Percentiles rank a stretch among this genome's conserved stretches.
phyloP scores from a whole-genome alignment of 2,888 invertebrate species.

The Tenthredo amoena region DNA sequence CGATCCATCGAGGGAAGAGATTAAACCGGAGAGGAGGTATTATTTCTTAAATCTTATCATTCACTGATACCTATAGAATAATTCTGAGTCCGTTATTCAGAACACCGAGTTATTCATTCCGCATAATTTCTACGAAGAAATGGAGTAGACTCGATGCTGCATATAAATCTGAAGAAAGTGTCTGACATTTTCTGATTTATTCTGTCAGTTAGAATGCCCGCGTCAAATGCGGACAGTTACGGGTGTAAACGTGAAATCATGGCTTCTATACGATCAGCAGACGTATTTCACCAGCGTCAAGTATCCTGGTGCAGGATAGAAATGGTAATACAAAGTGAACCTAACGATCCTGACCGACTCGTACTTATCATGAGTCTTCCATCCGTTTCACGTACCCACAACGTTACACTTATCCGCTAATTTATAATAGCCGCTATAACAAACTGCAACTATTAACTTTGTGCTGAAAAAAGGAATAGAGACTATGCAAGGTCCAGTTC shows the following conservation, averaged over 20 bases:
- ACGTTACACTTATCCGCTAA: slow-evolving; percentile 14
- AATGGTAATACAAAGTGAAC: slow-evolving; percentile 1
- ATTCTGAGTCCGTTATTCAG: neutral
- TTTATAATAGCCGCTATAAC: slow-evolving; percentile 34
- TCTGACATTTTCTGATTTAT: neutral
- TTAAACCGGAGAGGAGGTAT: neutral
- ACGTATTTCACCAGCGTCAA: slow-evolving; percentile 7
- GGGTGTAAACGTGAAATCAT: slow-evolving; percentile 68
- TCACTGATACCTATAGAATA: neutral
- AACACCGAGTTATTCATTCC: neutral
- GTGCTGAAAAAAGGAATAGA: neutral
- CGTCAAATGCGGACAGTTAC: slow-evolving; percentile 61
- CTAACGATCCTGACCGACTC: neutral
- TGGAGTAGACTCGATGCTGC: neutral
- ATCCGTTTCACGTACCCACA: neutral
- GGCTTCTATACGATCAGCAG: slow-evolving; percentile 64
- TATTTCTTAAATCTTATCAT: neutral
- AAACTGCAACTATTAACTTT: slow-evolving; percentile 34
- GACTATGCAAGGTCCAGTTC: neutral
- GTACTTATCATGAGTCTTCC: neutral
- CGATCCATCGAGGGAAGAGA: neutral
- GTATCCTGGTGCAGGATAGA: neutral
- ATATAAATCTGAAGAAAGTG: neutral
- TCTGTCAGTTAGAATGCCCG: neutral
- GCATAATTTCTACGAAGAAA: neutral